Conservation (phyloP, 2,113 vertebrate genomes). For the Hirundichthys speculiger region DNA sequence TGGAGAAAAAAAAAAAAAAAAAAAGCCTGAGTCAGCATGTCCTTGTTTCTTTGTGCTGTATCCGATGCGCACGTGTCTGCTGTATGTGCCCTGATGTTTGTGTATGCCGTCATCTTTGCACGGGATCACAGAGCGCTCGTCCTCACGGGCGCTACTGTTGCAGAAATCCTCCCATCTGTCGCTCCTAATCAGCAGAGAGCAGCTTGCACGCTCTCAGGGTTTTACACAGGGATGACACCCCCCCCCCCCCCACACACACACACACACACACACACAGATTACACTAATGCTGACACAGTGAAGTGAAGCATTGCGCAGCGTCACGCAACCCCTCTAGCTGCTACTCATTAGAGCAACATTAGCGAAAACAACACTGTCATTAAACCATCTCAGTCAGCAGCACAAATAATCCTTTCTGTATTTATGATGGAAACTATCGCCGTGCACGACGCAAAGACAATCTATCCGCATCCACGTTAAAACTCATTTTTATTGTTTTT, state of each 20-base stretch:
- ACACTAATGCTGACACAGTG: constrained; percentile 58
- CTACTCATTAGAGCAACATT: constrained; percentile 33
- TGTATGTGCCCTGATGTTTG: constrained; percentile 31
- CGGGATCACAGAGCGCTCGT: constrained; percentile 55
- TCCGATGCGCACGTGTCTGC: constrained; percentile 39
- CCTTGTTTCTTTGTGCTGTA: constrained; percentile 45
- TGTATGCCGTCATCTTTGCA: constrained; percentile 50
- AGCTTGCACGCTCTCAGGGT: constrained; percentile 63
- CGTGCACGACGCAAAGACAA: neutral
- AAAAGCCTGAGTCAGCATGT: constrained; percentile 31
- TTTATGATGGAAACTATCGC: neutral
- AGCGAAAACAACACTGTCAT: neutral
- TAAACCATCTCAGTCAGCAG: constrained; percentile 2
- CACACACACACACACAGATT: constrained; percentile 37
- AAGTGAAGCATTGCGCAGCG: constrained; percentile 43
- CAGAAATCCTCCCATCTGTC: constrained; percentile 78
- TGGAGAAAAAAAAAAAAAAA: constrained; percentile 28
- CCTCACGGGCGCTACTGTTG: constrained; percentile 33
- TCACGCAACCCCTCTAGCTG: constrained; percentile 8
- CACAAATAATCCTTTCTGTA: neutral
- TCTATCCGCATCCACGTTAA: too few species aligned
- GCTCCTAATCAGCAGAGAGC: constrained; percentile 69
- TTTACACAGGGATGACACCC: constrained; percentile 39
- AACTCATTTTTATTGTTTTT: too few species aligned
- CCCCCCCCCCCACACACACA: constrained; percentile 1